Percentiles rank a stretch among this genome's conserved stretches.
Conservation (phyloP, 2,797 vertebrate genomes). For the Protonibea diacanthus region DNA sequence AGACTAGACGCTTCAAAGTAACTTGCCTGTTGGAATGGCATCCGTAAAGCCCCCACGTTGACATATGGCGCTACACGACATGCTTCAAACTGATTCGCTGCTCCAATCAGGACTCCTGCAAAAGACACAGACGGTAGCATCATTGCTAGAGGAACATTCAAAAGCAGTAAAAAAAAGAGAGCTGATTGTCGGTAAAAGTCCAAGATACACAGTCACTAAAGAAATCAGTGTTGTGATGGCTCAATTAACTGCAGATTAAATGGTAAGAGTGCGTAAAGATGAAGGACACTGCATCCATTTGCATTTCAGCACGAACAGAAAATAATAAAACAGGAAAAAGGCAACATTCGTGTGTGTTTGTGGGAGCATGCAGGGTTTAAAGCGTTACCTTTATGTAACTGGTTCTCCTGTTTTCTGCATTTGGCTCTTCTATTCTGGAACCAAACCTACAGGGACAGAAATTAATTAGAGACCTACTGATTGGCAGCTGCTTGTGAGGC, state of each 20-base stretch:
- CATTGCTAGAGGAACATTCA: constrained; percentile 49
- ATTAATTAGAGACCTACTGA: constrained; percentile 83
- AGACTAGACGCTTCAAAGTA: constrained; percentile 78
- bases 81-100: constrained; percentile 97
- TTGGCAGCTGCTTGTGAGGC: constrained; percentile 86
- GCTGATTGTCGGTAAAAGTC: constrained; percentile 21
- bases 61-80: constrained; percentile 98
- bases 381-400: constrained; percentile 95
- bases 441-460: constrained; percentile 91
- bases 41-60: constrained; percentile 97
- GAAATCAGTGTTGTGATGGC: constrained; percentile 42
- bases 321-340: constrained; percentile 18
- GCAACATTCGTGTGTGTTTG: not conserved
- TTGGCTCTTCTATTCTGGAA: constrained; percentile 99
- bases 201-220: constrained; percentile 31
- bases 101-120: constrained; percentile 96
- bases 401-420: constrained; percentile 98
- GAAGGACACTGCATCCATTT: not conserved
- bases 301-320: constrained; percentile 9
- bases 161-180: constrained; percentile 17
- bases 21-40: constrained; percentile 99
- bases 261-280: constrained; percentile 34
- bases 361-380: constrained; percentile 38
- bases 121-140: constrained; percentile 57
- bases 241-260: constrained; percentile 41